Conservation (phyloP, 30 jellyfish, hydroid and myxozoan species). For the Chrysaora quinquecirrha region DNA sequence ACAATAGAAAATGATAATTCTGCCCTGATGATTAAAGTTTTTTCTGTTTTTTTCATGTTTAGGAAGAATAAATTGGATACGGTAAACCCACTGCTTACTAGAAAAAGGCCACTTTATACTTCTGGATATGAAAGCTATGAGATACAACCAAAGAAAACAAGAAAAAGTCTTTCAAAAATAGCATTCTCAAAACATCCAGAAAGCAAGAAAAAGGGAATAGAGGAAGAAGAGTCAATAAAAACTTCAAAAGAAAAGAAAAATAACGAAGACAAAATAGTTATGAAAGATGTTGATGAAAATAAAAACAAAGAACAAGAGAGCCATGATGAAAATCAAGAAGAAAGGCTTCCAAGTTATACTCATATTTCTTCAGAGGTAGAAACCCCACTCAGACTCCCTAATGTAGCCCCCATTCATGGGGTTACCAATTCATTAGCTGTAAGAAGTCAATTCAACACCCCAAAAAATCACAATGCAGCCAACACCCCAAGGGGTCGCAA, state of each 20-base stretch:
- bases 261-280: background rate
- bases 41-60: background rate
- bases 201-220: no score
- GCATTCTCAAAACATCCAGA: no score
- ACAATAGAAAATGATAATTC: no score
- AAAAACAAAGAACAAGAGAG: background rate
- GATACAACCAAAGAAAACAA: background rate
- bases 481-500: constrained; percentile 3
- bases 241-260: background rate
- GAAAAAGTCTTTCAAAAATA: no score
- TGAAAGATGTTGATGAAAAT: background rate
- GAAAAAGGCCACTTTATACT: constrained; percentile 60
- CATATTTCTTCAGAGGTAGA: background rate
- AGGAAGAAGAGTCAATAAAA: background rate
- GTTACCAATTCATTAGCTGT: background rate
- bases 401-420: background rate
- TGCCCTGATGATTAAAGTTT: no score
- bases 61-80: constrained; percentile 53
- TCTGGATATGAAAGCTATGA: constrained; percentile 7
- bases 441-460: background rate
- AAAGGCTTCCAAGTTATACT: background rate
- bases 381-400: background rate
- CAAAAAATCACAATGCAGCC: constrained; percentile 8
- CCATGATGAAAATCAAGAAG: background rate
- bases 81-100: constrained; percentile 39